These are phyloP conservation scores for Pogonomyrmex barbatus DNA, from an alignment of 1,140 invertebrate species.

Conservation along the genomic window DNA sequence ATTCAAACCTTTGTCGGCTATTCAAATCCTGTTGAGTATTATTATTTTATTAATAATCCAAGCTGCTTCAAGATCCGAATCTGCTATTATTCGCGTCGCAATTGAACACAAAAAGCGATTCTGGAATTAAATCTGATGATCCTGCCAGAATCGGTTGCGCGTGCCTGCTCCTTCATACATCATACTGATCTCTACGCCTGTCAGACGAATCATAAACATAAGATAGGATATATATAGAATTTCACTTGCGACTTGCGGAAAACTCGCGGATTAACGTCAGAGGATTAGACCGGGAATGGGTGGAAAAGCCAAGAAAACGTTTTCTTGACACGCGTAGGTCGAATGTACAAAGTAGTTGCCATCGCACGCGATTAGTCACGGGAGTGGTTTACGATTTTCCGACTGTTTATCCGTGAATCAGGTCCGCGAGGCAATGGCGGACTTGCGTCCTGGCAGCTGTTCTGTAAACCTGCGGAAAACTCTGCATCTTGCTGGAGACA, in stretches of 20 bases:
- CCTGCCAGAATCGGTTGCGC: slow-evolving; percentile 45
- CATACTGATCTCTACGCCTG: slow-evolving; percentile 33
- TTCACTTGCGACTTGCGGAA: background rate
- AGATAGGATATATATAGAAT: slow-evolving; percentile 35
- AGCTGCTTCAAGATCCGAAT: no score
- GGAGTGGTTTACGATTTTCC: slow-evolving; percentile 51
- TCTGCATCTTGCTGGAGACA: background rate
- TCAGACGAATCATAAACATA: slow-evolving; percentile 28
- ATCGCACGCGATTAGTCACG: slow-evolving; percentile 34
- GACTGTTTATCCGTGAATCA: slow-evolving; percentile 47
- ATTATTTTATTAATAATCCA: no score
- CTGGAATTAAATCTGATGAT: slow-evolving; percentile 31
- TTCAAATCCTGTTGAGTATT: background rate
- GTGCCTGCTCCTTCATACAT: slow-evolving; percentile 20
- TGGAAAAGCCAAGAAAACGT: slow-evolving; percentile 43
- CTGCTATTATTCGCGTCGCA: background rate
- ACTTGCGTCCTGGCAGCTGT: slow-evolving; percentile 35
- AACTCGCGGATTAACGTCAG: slow-evolving; percentile 19
- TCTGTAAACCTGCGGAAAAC: slow-evolving; percentile 29
- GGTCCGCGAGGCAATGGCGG: slow-evolving; percentile 2
- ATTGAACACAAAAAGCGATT: background rate
- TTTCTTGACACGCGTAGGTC: slow-evolving; percentile 33
- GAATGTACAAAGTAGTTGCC: slow-evolving; percentile 19
- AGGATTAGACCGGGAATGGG: slow-evolving; percentile 32
- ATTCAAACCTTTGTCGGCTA: background rate